phyloP scores from a whole-genome alignment of 2,797 vertebrate species.

The Basileuterus tristriatus region DNA sequence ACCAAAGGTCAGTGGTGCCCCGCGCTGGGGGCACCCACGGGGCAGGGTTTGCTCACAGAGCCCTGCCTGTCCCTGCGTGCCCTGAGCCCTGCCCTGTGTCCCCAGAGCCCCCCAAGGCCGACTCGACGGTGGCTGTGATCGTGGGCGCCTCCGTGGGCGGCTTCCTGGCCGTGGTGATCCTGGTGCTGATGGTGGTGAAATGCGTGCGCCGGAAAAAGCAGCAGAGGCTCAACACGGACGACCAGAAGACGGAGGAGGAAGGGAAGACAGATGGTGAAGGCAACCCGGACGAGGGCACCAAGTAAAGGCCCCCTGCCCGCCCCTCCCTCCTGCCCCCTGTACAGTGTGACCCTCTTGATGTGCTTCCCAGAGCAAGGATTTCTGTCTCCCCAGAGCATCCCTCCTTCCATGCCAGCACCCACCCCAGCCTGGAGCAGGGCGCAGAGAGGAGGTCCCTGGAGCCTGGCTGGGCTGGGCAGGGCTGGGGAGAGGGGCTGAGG shows the following conservation, averaged over 20 bases:
- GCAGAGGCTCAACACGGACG: slow-evolving; percentile 91
- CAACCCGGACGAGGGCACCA: slow-evolving; percentile 87
- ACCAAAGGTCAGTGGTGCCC: slow-evolving; percentile 83
- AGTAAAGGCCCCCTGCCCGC: slow-evolving; percentile 75
- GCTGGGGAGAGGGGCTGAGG: background rate
- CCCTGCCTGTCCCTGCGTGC: background rate
- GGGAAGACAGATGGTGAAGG: slow-evolving; percentile 92
- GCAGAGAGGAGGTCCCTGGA: background rate
- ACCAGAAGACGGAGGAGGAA: slow-evolving; percentile 96
- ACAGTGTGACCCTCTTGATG: slow-evolving; percentile 10
- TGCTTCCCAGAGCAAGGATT: slow-evolving; percentile 58
- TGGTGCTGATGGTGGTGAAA: slow-evolving; percentile 94
- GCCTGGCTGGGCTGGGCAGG: background rate
- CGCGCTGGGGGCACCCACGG: accelerated
- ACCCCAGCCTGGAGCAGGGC: slow-evolving; percentile 30
- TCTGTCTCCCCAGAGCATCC: slow-evolving; percentile 39
- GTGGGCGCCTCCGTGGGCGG: slow-evolving; percentile 94
- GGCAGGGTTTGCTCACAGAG: background rate
- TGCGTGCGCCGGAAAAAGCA: slow-evolving; percentile 93
- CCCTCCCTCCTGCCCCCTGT: slow-evolving; percentile 28
- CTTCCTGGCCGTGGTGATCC: slow-evolving; percentile 90
- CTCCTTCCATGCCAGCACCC: slow-evolving; percentile 18
- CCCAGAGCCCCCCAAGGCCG: slow-evolving; percentile 87
- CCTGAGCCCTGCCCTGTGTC: background rate
- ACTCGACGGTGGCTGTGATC: slow-evolving; percentile 93